Evolutionary conservation across 1,140 invertebrate genomes (phyloP), one percentile per base, ranked within the genome.

Genomic region (Nylanderia fulva): DNA sequence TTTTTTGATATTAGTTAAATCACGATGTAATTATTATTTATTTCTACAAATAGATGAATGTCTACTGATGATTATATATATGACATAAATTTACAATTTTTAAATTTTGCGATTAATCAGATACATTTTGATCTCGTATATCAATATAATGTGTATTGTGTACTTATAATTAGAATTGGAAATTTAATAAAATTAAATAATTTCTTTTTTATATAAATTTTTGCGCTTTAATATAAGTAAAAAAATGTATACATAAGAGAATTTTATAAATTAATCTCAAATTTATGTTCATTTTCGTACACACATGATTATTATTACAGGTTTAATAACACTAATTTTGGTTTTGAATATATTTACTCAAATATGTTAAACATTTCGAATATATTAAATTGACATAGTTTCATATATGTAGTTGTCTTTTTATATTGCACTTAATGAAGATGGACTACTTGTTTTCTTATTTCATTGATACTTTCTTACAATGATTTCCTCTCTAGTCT

Each of bases 321-420:
- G 9, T 75, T 66, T 66, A 77, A 77, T n/a, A 18, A 61, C 15
- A 42, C 24, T 18, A 58, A 27, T 71, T 71, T 82, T 45, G 27
- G 63, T 77, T 58, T 77, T 27, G 24, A 56, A 77, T 66, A 66
- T 84, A 24, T 66, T 64, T 84, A 72, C 21, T 60, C 42, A 21
- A 69, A 27, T 63, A 33, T 52, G 1, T 66, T 42, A 21, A 74
- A 77, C 45, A 88, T 61, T 58, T 66, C 45, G 54, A 39, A 63
- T 79, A 80, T 84, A 58, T 77, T 84, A 71, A 82, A 77, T 79
- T 84, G 83, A 64, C 74, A 64, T 66, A 29, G 24, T 84, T 64
- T 84, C 33, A 27, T n/a, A 79, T 58, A 27, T n/a, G 66, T 58
- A 56, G 33, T 79, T 66, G 33, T n/a, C 39, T 77, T 71, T 76